Evolutionary conservation across 92 coral and sea anemone species (phyloP), one percentile per base, ranked within the genome.

Genomic region (Pocillopora meandrina): DNA sequence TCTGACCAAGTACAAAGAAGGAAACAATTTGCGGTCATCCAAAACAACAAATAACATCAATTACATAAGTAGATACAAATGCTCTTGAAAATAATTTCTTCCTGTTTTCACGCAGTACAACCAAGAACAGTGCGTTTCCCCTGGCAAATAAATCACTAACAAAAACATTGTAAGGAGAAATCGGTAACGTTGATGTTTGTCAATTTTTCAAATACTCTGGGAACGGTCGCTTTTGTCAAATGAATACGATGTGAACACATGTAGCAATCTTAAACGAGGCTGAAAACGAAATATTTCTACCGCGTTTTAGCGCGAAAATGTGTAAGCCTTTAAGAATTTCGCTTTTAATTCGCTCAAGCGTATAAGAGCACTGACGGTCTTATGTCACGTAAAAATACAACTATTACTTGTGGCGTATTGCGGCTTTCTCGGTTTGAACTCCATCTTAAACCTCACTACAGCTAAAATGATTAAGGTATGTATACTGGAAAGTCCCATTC

Each of bases 381-480:
- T 42, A 42, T 42, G 52, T 42, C 52, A 16, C 33, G 20, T 1
- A 70, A 34, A 11, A 36, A 70, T 10, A 70, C 23, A 70, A 17
- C 74, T 16, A 16, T 16, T 15, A 70, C 52, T 19, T 20, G 18
- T 5, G 42, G 56, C 33, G 62, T 1, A 69, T 14, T 11, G 42
- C 33, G 20, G 18, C 42, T 42, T 65, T 65, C 21, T 19, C 70
- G 2, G 33, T 8, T 19, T 64, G 23, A 20, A 20, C 21, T 26
- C 31, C 31, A 26, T 26, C 31, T 1, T 26, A 26, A 26, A 26
- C 74, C 42, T 70, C 56, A 70, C 21, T 35, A 55, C 17, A 70
- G 35, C 55, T 70, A 70, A 70, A 68, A 36, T 70, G 74, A 42
- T 18, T 16, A 70, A 70, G 74, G 74, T 70, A 70, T 70, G 74